Conservation (phyloP, 2,888 invertebrate species). For the Steinernema hermaphroditum region DNA sequence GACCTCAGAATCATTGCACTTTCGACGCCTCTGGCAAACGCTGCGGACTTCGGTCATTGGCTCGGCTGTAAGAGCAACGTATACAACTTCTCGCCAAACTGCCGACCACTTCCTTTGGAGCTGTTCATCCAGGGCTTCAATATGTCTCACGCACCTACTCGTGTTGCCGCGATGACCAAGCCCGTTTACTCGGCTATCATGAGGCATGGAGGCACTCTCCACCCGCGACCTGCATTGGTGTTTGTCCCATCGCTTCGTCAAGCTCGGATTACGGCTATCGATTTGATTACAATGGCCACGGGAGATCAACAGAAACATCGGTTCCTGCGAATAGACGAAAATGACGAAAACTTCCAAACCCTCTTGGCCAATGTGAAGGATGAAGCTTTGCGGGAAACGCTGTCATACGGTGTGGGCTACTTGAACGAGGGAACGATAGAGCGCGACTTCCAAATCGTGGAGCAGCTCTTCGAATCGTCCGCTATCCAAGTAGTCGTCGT, state of each 20-base stretch:
- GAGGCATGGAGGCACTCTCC: slow-evolving; percentile 74
- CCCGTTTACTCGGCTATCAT: slow-evolving; percentile 91
- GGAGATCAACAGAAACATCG: slow-evolving; percentile 83
- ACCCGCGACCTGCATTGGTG: slow-evolving; percentile 81
- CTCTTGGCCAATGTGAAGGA: slow-evolving; percentile 85
- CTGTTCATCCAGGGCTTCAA: slow-evolving; percentile 94
- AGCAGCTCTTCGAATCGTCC: slow-evolving; percentile 87
- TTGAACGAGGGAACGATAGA: slow-evolving; percentile 89
- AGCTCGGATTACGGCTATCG: slow-evolving; percentile 82
- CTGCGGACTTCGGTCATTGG: slow-evolving; percentile 71
- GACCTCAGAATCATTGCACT: slow-evolving; percentile 79
- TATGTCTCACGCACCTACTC: slow-evolving; percentile 92
- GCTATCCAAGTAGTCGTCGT: slow-evolving; percentile 88
- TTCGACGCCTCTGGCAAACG: slow-evolving; percentile 89
- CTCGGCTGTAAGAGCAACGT: slow-evolving; percentile 83
- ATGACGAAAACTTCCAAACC: slow-evolving; percentile 79
- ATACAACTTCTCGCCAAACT: slow-evolving; percentile 98
- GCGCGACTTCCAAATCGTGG: slow-evolving; percentile 84
- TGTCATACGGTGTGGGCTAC: slow-evolving; percentile 93
- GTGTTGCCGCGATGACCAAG: slow-evolving; percentile 95
- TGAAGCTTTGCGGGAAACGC: slow-evolving; percentile 85
- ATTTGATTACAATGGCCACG: slow-evolving; percentile 88
- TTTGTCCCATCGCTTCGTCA: slow-evolving; percentile 77
- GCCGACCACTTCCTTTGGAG: slow-evolving; percentile 89
- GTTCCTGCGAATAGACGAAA: slow-evolving; percentile 76